phyloP scores from a whole-genome alignment of 2,113 vertebrate species.

The Thymallus thymallus region DNA sequence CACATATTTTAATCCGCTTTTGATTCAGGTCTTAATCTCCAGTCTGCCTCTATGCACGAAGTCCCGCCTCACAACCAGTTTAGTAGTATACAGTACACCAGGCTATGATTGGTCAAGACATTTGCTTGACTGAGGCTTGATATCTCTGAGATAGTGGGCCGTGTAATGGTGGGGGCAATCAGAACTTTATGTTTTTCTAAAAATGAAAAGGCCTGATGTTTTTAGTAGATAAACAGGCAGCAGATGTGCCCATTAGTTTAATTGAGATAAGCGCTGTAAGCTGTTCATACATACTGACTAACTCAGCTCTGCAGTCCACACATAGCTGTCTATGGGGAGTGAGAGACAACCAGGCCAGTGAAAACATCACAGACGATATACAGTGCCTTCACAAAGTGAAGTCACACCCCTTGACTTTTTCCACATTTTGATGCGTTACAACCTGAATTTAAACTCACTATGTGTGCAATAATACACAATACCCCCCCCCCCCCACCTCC shows the following conservation, averaged over 20 bases:
- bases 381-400: too few relatives aligned
- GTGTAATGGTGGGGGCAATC: constrained; percentile 24
- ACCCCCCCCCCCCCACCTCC: too few relatives aligned
- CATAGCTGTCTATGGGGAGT: too few relatives aligned
- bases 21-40: constrained; percentile 67
- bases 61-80: constrained; percentile 60
- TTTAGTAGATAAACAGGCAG: constrained; percentile 47
- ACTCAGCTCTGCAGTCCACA: constrained; percentile 38
- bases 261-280: constrained; percentile 58
- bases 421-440: too few relatives aligned
- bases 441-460: too few relatives aligned
- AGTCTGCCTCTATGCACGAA: constrained; percentile 56
- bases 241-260: constrained; percentile 59
- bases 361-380: constrained; percentile 9
- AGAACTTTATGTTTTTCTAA: constrained; percentile 43
- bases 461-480: too few relatives aligned
- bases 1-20: constrained; percentile 54
- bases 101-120: background rate
- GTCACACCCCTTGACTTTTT: too few relatives aligned
- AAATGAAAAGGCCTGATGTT: constrained; percentile 53
- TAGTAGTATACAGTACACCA: constrained; percentile 24
- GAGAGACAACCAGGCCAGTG: constrained; percentile 12
- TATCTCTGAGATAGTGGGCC: constrained; percentile 10
- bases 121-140: background rate
- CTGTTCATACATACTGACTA: constrained; percentile 40